A percentile compares a stretch with the other conserved stretches of the same genome.
phyloP scores from a whole-genome alignment of 2,888 invertebrate species.

The Norana najaformis region DNA sequence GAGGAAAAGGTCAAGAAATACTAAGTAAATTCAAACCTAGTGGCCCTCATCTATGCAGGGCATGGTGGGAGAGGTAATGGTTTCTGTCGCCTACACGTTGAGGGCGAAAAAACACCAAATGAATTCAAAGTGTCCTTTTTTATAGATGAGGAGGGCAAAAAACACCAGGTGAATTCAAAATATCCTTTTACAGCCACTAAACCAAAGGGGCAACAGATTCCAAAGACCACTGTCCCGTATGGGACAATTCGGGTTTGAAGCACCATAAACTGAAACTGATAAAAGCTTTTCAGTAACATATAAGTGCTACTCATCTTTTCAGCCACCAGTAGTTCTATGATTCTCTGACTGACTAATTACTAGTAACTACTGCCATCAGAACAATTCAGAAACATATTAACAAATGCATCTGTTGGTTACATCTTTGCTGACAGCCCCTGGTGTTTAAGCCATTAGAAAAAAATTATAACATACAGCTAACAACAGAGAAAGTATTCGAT shows the following conservation, averaged over 20 bases:
- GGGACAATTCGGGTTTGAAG: not conserved
- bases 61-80: too few relatives aligned
- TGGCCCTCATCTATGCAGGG: too few relatives aligned
- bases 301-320: not conserved
- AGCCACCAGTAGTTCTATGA: too few relatives aligned
- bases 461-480: not conserved
- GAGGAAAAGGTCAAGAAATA: too few relatives aligned
- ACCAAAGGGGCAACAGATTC: not conserved
- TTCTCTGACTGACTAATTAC: not conserved
- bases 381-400: not conserved
- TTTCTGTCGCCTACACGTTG: too few relatives aligned
- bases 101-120: too few relatives aligned
- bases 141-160: too few relatives aligned
- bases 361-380: not conserved
- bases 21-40: too few relatives aligned
- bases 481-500: not conserved
- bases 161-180: too few relatives aligned
- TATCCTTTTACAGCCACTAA: not conserved
- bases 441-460: not conserved
- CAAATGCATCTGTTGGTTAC: not conserved
- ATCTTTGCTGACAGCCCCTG: not conserved
- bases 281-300: not conserved
- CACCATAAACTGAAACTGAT: not conserved
- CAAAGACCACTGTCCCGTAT: not conserved
- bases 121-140: too few relatives aligned